These are phyloP conservation scores for Borostomias antarcticus DNA, from an alignment of 2,797 vertebrate species.

Conservation along the genomic window DNA sequence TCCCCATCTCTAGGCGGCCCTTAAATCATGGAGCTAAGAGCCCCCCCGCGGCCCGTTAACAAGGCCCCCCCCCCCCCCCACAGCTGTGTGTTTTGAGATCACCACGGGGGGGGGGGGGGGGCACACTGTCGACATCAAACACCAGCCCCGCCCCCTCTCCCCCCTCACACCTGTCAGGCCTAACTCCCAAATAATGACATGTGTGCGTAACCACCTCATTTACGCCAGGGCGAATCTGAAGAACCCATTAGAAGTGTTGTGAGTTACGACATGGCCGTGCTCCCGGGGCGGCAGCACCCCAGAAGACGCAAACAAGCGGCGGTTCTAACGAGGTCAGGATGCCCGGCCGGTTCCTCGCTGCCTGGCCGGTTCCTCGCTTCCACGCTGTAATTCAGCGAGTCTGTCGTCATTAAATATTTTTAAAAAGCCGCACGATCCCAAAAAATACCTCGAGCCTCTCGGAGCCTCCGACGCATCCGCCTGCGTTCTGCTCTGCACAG, in stretches of 20 bases:
- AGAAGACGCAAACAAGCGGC: slow-evolving; percentile 21
- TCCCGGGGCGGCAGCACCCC: slow-evolving; percentile 5
- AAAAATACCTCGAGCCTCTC: slow-evolving; percentile 21
- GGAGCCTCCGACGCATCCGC: too few relatives aligned
- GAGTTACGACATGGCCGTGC: slow-evolving; percentile 26
- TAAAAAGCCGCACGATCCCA: slow-evolving; percentile 18
- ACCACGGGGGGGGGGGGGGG: slow-evolving; percentile 29
- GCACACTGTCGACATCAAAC: slow-evolving; percentile 42
- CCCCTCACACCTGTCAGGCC: slow-evolving; percentile 48
- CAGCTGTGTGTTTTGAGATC: slow-evolving; percentile 36
- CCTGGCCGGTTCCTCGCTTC: slow-evolving; percentile 21
- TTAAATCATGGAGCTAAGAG: slow-evolving; percentile 25
- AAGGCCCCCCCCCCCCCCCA: slow-evolving; percentile 15
- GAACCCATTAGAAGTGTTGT: slow-evolving; percentile 38
- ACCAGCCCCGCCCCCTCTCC: slow-evolving; percentile 14
- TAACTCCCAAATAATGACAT: slow-evolving; percentile 38
- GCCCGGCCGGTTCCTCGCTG: slow-evolving; percentile 17
- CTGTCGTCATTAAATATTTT: slow-evolving; percentile 36
- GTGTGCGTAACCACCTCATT: slow-evolving; percentile 56
- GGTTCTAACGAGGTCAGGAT: slow-evolving; percentile 38
- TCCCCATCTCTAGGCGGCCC: background rate
- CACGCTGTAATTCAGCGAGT: slow-evolving; percentile 36
- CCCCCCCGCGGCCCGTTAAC: slow-evolving; percentile 2
- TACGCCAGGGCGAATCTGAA: slow-evolving; percentile 37
- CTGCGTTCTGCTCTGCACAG: slow-evolving; percentile 12